These are phyloP conservation scores for Pollenia amentaria DNA, from an alignment of 2,888 invertebrate species.

Conservation along the genomic window DNA sequence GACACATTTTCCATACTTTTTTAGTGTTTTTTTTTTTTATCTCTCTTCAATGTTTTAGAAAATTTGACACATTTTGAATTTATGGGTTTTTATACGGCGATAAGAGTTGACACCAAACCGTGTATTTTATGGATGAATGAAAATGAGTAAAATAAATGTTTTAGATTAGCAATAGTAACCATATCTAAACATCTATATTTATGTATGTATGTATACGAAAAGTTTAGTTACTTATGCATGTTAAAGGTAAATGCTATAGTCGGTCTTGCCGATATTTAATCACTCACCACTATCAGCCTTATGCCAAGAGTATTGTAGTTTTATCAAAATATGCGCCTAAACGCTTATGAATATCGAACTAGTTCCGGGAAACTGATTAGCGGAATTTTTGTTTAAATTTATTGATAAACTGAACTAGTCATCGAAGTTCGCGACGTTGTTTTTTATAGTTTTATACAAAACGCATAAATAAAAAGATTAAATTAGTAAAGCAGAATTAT, in stretches of 20 bases:
- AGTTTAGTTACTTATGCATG: neutral
- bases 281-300: too few relatives aligned
- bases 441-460: too few relatives aligned
- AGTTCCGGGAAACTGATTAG: too few relatives aligned
- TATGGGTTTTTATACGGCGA: slow-evolving; percentile 44
- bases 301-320: too few relatives aligned
- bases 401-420: too few relatives aligned
- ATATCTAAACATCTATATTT: neutral
- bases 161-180: slow-evolving; percentile 43
- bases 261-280: too few relatives aligned
- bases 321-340: too few relatives aligned
- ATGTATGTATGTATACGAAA: neutral
- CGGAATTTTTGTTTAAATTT: too few relatives aligned
- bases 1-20: slow-evolving; percentile 9
- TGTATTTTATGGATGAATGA: slow-evolving; percentile 47
- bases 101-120: slow-evolving; percentile 59
- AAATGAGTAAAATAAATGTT: slow-evolving; percentile 57
- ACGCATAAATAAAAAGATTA: too few relatives aligned
- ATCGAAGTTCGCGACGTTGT: too few relatives aligned
- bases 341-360: too few relatives aligned
- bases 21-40: neutral
- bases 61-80: slow-evolving; percentile 65
- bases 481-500: too few relatives aligned
- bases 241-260: neutral
- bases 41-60: slow-evolving; percentile 36